Base-by-base conservation (phyloP, 2,888 invertebrate genomes). In the Drosophila sordidapex region DNA sequence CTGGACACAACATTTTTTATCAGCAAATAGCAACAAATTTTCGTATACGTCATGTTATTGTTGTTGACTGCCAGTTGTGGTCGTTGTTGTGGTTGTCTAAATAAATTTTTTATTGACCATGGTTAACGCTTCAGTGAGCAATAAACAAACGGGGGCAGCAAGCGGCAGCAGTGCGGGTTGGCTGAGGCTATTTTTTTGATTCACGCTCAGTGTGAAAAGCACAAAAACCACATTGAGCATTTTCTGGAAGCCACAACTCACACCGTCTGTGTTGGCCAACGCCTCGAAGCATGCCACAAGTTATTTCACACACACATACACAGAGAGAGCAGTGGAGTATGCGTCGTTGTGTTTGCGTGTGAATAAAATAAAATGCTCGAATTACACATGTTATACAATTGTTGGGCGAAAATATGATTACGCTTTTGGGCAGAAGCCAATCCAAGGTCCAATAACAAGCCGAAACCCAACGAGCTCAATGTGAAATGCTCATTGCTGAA, bases 71-170 rank as follows among this genome's bases (percentile, higher is more conserved):
- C 64, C 51, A 62, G 52, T 73, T 71, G 54, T 35, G 49, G 49
- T 51, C 73, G 77, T 35, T 54, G 49, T 33, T 75, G 77, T 77
- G 87, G 83, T 85, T 87, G 86, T 89, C 86, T 87, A 89, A 86
- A 86, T 86, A 87, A 87, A 86, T 86, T 86, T 89, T 86, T 89
- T 87, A 86, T 86, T 86, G 90, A 89, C 86, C 82, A 89, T 87
- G 86, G 88, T 87, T 90, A 86, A 82, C 86, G 83, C 90, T 89
- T 85, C 90, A 87, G 56, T 85, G 85, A 76, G 64, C 86, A 86
- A 89, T 89, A 85, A 81, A 48, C 65, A 69, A 69, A 71, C 74
- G 57, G 67, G 63, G 64, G 68, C 33, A 33, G 66, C 65, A 60
- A 46, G 4, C 8, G 52, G 58, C 43, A 29, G 38, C 51, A 21